Conservation (phyloP, 1,140 invertebrate species). For the Drosophila pseudoananassae region DNA sequence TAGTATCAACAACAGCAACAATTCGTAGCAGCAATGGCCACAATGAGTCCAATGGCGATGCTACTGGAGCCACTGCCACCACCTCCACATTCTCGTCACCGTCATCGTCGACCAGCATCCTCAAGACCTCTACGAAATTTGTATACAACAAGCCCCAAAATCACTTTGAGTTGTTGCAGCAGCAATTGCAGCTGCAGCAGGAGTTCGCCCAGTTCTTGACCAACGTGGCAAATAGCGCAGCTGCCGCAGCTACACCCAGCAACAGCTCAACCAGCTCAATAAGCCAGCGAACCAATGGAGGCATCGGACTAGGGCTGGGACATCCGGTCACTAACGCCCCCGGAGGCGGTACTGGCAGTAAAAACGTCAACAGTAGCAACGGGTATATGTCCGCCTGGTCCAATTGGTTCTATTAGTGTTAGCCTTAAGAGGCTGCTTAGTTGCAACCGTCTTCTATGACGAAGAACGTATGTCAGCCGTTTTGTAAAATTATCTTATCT, state of each 20-base stretch:
- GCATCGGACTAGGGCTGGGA: constrained; percentile 24
- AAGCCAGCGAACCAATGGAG: constrained; percentile 20
- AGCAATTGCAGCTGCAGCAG: constrained; percentile 77
- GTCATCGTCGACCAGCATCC: constrained; percentile 48
- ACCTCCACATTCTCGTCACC: constrained; percentile 40
- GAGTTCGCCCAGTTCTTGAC: constrained; percentile 81
- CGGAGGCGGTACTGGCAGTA: constrained; percentile 21
- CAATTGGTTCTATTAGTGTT: constrained; percentile 75
- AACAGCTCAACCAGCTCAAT: constrained; percentile 23
- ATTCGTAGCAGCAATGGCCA: constrained; percentile 29
- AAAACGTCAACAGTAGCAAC: constrained; percentile 40
- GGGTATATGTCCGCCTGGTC: constrained; percentile 69
- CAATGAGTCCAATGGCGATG: constrained; percentile 22
- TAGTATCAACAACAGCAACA: constrained; percentile 26
- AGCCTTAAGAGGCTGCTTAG: constrained; percentile 1
- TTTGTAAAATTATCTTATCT: neutral
- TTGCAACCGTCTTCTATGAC: constrained; percentile 5
- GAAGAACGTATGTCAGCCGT: neutral
- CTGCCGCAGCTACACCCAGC: constrained; percentile 21
- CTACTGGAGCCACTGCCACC: constrained; percentile 4
- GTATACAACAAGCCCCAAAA: constrained; percentile 82
- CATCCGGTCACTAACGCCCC: constrained; percentile 8
- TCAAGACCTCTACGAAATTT: constrained; percentile 79
- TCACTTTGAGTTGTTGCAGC: constrained; percentile 76
- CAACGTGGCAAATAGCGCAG: constrained; percentile 72